These are phyloP conservation scores for Serinus canaria DNA, from an alignment of 2,113 vertebrate genomes.

Conservation along the genomic window DNA sequence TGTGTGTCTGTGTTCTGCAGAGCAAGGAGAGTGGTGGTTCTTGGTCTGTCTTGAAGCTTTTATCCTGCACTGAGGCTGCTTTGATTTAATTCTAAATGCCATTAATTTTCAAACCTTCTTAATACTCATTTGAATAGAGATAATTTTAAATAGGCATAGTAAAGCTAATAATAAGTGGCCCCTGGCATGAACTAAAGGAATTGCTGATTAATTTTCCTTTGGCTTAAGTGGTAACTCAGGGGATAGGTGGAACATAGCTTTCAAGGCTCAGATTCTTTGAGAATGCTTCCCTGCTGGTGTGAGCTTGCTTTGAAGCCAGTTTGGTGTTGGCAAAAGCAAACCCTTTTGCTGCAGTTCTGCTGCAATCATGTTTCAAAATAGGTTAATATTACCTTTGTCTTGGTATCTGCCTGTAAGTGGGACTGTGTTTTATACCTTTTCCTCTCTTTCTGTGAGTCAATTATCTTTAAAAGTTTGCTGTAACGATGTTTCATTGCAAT, in stretches of 20 bases:
- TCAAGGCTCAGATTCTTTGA: not conserved
- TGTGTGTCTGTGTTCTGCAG: not conserved
- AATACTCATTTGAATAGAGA: not conserved
- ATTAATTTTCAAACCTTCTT: not conserved
- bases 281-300: not conserved
- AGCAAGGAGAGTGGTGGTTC: not conserved
- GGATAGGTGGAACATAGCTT: not conserved
- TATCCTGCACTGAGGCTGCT: not conserved
- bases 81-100: not conserved
- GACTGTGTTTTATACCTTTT: not conserved
- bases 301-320: not conserved
- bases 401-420: not conserved
- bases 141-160: not conserved
- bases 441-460: accelerated
- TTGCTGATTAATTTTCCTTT: not conserved
- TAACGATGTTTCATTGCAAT: not conserved
- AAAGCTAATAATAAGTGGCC: not conserved
- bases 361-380: not conserved
- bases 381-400: not conserved
- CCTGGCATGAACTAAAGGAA: not conserved
- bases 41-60: not conserved
- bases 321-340: not conserved
- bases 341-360: not conserved
- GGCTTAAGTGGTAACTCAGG: not conserved
- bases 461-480: not conserved